Base-by-base conservation (phyloP, 2,888 invertebrate genomes). In the Cepaea hortensis region DNA sequence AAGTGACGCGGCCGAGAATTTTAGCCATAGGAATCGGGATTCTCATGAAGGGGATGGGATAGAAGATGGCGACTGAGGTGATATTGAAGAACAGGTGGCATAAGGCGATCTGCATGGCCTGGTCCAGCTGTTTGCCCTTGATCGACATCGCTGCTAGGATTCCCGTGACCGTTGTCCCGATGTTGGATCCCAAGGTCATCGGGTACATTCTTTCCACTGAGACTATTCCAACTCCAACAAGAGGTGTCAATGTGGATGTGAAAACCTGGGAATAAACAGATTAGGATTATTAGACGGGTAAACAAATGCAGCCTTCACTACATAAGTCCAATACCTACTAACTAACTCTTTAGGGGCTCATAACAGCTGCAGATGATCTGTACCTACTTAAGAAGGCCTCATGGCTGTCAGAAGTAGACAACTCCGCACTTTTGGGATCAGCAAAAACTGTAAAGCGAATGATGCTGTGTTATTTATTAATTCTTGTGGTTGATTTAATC, bases 51-150 rank as follows among this genome's bases (percentile, higher is more conserved):
- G 95, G 95, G 48, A 96, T 93, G 1, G 95, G 95, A 90, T 95
- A 96, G 91, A 95, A 96, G 2, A 96, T 88, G 3, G 95, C 68
- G 20, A 96, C 95, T 5, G 95, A 95, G 1, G 93, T 89, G 3
- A 96, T 88, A 92, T 96, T 96, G 87, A 92, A 92, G 76, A 91
- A 90, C 48, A 91, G 82, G 75, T 91, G 91, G 72, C 91, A 90
- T 85, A 92, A 86, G 0, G 92, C 91, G 18, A 92, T 88, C 84
- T 92, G 91, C 82, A 91, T 68, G 35, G 90, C 88, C 23, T 87
- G 86, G 20, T 80, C 65, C 77, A 90, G 81, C 35, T 84, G 85
- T 72, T 84, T 73, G 0, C 88, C 88, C 55, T 87, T 70, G 23
- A 90, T 81, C 4, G 93, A 91, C 81, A 93, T 87, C 0, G 93